These are phyloP conservation scores for Pelosia muscerda DNA, from an alignment of 2,888 invertebrate genomes.

Conservation along the genomic window DNA sequence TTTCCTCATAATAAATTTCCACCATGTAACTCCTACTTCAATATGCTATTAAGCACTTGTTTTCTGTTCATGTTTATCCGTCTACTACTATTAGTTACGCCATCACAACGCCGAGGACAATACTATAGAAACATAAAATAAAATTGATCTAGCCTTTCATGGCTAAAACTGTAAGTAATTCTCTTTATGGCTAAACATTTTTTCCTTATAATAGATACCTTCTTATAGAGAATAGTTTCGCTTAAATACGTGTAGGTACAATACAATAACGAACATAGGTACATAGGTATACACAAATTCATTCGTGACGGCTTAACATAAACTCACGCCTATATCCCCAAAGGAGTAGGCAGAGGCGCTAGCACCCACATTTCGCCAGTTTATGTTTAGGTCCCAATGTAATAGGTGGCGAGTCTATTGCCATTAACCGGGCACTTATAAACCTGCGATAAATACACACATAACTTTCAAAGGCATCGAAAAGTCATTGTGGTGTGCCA, in stretches of 20 bases:
- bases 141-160: conserved; percentile 46
- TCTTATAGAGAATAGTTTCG: conserved; percentile 27
- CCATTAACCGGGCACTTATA: too few species aligned
- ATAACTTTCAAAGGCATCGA: too few species aligned
- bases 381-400: too few species aligned
- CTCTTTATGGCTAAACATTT: conserved; percentile 42
- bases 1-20: too few species aligned
- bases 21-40: too few species aligned
- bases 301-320: conserved; percentile 47
- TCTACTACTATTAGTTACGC: conserved; percentile 15
- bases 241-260: conserved; percentile 15
- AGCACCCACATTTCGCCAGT: too few species aligned
- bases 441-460: too few species aligned
- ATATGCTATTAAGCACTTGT: too few species aligned
- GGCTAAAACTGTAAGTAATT: conserved; percentile 50
- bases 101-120: conserved; percentile 41
- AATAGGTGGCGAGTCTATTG: too few species aligned
- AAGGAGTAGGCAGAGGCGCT: too few species aligned
- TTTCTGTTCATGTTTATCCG: not conserved
- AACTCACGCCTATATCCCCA: too few species aligned
- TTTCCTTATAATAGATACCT: conserved; percentile 35
- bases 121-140: conserved; percentile 47
- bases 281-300: conserved; percentile 16
- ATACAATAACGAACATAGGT: conserved; percentile 21
- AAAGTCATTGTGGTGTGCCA: too few species aligned